Percentiles rank a stretch among this genome's conserved stretches.
These are phyloP conservation scores for Oegoconia quadripuncta DNA, from an alignment of 2,888 invertebrate genomes.

Conservation along the genomic window DNA sequence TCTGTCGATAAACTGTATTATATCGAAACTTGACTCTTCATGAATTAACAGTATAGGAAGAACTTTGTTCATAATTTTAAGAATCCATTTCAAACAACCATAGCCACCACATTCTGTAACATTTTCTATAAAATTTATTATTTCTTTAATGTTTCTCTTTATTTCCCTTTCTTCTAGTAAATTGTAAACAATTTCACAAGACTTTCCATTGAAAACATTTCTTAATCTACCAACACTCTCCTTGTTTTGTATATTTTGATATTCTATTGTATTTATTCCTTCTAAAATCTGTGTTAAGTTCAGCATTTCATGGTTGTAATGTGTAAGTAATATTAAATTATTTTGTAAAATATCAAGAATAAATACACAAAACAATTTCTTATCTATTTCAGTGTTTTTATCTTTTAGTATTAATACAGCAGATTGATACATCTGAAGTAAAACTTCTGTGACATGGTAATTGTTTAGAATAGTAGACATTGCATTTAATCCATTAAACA, in stretches of 20 bases:
- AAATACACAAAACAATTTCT: conserved; percentile 41
- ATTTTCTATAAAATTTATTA: conserved; percentile 46
- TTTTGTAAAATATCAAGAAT: conserved; percentile 37
- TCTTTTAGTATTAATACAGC: conserved; percentile 41
- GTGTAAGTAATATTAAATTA: conserved; percentile 25
- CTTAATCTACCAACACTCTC: conserved; percentile 51
- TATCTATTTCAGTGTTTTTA: conserved; percentile 34
- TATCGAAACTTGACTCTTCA: conserved; percentile 34
- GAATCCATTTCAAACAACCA: conserved; percentile 60
- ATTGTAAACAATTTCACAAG: conserved; percentile 45
- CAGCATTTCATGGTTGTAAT: conserved; percentile 43
- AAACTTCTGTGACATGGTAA: conserved; percentile 27
- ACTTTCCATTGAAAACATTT: conserved; percentile 55
- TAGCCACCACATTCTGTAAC: conserved; percentile 68
- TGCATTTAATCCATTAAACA: conserved; percentile 33
- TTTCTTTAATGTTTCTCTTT: conserved; percentile 24
- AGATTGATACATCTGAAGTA: conserved; percentile 44
- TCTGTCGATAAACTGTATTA: conserved; percentile 46
- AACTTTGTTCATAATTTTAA: conserved; percentile 52
- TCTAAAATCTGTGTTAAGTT: conserved; percentile 33
- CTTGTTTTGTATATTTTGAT: conserved; percentile 25
- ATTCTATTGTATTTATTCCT: conserved; percentile 29
- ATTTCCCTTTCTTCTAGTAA: conserved; percentile 26
- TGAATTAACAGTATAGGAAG: conserved; percentile 33
- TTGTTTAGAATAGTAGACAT: conserved; percentile 21